Conservation (phyloP, 2,888 invertebrate species). For the Drosophila macrospina region DNA sequence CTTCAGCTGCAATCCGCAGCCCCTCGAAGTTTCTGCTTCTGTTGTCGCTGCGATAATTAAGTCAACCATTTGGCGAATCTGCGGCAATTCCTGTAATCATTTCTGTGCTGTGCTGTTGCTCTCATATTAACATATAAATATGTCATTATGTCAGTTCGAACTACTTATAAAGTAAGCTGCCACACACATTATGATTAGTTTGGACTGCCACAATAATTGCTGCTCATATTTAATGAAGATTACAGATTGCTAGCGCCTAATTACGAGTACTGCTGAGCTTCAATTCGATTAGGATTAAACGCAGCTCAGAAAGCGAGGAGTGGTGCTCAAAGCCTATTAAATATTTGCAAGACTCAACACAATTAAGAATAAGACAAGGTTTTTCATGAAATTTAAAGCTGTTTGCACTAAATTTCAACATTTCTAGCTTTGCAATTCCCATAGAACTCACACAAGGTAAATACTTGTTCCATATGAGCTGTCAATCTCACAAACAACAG, state of each 20-base stretch:
- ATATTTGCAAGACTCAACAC: too few species aligned
- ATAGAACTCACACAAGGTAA: neutral
- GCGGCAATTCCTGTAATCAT: neutral
- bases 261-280: slow-evolving; percentile 9
- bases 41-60: slow-evolving; percentile 66
- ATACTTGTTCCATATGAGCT: slow-evolving; percentile 20
- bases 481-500: slow-evolving; percentile 19
- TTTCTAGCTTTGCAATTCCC: neutral
- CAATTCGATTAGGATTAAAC: too few species aligned
- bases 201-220: slow-evolving; percentile 47
- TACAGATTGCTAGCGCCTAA: slow-evolving; percentile 26
- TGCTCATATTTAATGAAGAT: slow-evolving; percentile 53
- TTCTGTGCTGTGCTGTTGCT: slow-evolving; percentile 15
- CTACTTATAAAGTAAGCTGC: slow-evolving; percentile 35
- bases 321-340: too few species aligned
- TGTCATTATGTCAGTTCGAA: slow-evolving; percentile 58
- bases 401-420: neutral
- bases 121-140: slow-evolving; percentile 74
- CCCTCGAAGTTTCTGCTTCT: slow-evolving; percentile 19
- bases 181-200: slow-evolving; percentile 59
- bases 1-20: slow-evolving; percentile 30
- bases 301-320: too few species aligned
- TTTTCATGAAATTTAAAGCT: too few species aligned
- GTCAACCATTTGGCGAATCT: slow-evolving; percentile 54
- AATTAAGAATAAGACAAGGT: too few species aligned